Conservation (phyloP, 2,113 vertebrate species). For the Stigmatopora nigra region DNA sequence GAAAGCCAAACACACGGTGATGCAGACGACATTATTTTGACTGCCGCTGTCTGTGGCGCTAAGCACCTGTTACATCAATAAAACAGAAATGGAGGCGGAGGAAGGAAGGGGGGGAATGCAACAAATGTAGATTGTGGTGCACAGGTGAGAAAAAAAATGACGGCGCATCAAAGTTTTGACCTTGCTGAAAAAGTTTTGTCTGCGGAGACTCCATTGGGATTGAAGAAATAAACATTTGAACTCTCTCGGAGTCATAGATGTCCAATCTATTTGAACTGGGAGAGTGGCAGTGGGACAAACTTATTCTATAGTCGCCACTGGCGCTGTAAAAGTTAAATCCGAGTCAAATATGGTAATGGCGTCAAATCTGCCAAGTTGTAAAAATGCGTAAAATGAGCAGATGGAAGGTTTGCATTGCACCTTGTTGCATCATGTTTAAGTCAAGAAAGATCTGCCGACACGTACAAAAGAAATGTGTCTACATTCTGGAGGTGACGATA, state of each 20-base stretch:
- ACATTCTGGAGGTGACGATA: not conserved
- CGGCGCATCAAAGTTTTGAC: slow-evolving; percentile 34
- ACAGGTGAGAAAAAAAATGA: not conserved
- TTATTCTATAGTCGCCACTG: too few species aligned
- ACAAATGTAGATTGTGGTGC: slow-evolving; percentile 32
- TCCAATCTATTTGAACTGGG: too few species aligned
- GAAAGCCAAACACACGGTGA: slow-evolving; percentile 59
- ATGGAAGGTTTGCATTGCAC: slow-evolving; percentile 5
- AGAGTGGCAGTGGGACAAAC: too few species aligned
- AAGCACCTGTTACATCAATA: slow-evolving; percentile 76
- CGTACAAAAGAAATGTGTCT: not conserved
- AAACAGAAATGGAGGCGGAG: slow-evolving; percentile 10
- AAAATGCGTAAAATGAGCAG: not conserved
- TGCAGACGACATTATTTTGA: slow-evolving; percentile 49
- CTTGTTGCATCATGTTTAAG: slow-evolving; percentile 5
- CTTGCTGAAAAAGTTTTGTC: slow-evolving; percentile 28
- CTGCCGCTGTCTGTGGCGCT: slow-evolving; percentile 54
- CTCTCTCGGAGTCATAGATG: not conserved
- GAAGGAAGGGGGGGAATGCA: not conserved
- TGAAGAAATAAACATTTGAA: not conserved
- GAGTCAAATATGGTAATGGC: not conserved
- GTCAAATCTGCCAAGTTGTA: slow-evolving; percentile 3
- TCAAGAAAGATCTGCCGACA: not conserved
- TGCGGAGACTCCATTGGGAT: not conserved
- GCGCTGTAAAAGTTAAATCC: not conserved